Base-by-base conservation (phyloP, 2,113 vertebrate genomes). In the Leptocoma aspasia region DNA sequence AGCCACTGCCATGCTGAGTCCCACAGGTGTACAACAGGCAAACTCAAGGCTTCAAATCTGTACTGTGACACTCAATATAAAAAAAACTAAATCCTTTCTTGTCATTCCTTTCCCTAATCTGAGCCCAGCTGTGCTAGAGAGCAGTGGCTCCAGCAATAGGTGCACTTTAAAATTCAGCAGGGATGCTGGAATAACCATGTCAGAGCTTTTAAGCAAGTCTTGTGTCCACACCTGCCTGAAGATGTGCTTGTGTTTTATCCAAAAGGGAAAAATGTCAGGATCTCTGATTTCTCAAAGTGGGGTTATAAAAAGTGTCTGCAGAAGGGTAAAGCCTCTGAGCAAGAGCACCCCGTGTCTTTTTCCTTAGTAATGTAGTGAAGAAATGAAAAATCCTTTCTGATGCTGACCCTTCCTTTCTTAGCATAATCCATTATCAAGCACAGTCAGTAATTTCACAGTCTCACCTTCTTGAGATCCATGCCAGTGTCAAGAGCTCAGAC, bases 231-330 rank as follows among this genome's bases (percentile, higher is more conserved):
- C 16, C 26, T 82, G 13, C 6, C 53, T 5, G 2, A 64, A 82
- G 44, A 64, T 1, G 1, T 17, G 9, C 14, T 26, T 0, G 0
- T 60, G 23, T 77, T 93, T 61, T 59, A 88, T 24, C 33, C 10
- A 27, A 65, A 80, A 80, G 26, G 9, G 10, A 8, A n/a, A 85
- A 79, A 41, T 1, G 3, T 2, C 21, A 53, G 28, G 47, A 44
- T 60, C 24, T 77, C 22, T 28, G 20, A 10, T 50, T 88, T 73
- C n/a, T 39, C 21, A 50, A 27, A 54, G 27, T 30, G 13, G 33
- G 15, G 7, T 50, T 88, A 30, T 22, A 81, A 71, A 41, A 83
- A 22, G 6, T 73, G 65, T 63, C 24, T 22, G 3, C 45, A 33
- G 28, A 15, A 42, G 33, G 6, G 11, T 21, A 13, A 86, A 52